Base-by-base conservation (phyloP, 2,113 vertebrate genomes). In the Labeo rohita region DNA sequence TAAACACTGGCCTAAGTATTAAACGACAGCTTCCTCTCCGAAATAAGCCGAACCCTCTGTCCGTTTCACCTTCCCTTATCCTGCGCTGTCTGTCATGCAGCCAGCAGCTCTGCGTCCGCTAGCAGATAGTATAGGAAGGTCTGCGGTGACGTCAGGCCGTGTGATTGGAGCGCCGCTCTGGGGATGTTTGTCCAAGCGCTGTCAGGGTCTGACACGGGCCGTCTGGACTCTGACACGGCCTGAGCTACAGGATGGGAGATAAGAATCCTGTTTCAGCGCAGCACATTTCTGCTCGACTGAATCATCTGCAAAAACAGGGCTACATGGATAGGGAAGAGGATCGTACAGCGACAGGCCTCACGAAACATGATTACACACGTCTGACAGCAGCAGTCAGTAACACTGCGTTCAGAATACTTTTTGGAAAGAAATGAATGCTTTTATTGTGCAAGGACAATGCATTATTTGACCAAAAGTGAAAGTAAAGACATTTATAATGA, bases 221-320 rank as follows among this genome's bases (percentile, higher is more conserved):
- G 80, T 88, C 83, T 59, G 56, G 56, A 59, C 56, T 59, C 56
- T 59, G 56, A 59, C 56, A 59, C 56, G 18, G 39, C 2, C 5
- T 39, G 89, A 73, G 83, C 88, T 88, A 85, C 76, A 84, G 90
- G 90, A 89, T 84, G 78, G 76, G 88, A 90, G 92, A 93, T 91
- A 90, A 92, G 90, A 80, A 74, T 92, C 89, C 88, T 36, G 68
- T 82, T 75, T 23, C 36, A 43, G 16, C 68, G 10, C 79, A 85
- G 87, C 63, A 73, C 89, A 79, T 77, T 47, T 87, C 90, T 88
- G 87, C 89, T 87, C 81, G 61, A 87, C 66, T 88, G 87, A 91
- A 86, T 91, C 90, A 91, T 90, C 90, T 86, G 84, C 85, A 77
- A n/a, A 85, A 74, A 88, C 79, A 86, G 79, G 43, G 63, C 34